Evolutionary conservation across 1,140 invertebrate species (phyloP).

Genomic region (Euwallacea fornicatus): DNA sequence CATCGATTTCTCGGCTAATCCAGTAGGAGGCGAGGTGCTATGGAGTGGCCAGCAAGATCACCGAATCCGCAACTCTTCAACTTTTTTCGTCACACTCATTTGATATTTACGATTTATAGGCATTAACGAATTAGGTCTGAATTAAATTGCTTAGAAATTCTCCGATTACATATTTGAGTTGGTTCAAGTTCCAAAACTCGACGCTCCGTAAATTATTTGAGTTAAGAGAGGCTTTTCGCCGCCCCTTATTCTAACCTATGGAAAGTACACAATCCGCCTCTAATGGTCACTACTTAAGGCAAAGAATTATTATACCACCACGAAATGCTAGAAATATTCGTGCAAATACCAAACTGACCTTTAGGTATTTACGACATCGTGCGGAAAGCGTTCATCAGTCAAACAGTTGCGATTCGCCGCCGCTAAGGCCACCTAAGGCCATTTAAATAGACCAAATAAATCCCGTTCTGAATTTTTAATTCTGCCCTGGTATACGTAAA

Average conservation of each 20-base stretch:
- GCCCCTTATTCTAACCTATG: background rate
- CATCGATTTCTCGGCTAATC: too few relatives aligned
- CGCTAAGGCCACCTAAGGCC: conserved; percentile 30
- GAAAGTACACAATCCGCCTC: background rate
- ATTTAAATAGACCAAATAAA: conserved; percentile 35
- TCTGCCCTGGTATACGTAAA: conserved; percentile 10
- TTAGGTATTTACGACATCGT: conserved; percentile 34
- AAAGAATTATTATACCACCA: conserved; percentile 7
- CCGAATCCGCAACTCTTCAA: too few relatives aligned
- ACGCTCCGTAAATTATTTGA: too few relatives aligned
- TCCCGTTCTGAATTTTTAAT: conserved; percentile 25
- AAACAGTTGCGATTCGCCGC: conserved; percentile 32
- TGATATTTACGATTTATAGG: too few relatives aligned
- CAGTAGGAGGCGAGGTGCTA: too few relatives aligned
- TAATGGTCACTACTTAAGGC: background rate
- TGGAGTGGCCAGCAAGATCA: too few relatives aligned
- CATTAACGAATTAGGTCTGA: too few relatives aligned
- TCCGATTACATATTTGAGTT: too few relatives aligned
- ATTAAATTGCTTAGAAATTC: too few relatives aligned
- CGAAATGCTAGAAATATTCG: conserved; percentile 24
- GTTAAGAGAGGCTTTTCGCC: too few relatives aligned
- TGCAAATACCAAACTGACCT: conserved; percentile 35
- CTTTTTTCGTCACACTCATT: too few relatives aligned
- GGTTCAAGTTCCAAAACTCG: too few relatives aligned
- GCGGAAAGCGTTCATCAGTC: conserved; percentile 29